Base-by-base conservation (phyloP, 23 tunicate genomes). In the Diplosoma virens region DNA sequence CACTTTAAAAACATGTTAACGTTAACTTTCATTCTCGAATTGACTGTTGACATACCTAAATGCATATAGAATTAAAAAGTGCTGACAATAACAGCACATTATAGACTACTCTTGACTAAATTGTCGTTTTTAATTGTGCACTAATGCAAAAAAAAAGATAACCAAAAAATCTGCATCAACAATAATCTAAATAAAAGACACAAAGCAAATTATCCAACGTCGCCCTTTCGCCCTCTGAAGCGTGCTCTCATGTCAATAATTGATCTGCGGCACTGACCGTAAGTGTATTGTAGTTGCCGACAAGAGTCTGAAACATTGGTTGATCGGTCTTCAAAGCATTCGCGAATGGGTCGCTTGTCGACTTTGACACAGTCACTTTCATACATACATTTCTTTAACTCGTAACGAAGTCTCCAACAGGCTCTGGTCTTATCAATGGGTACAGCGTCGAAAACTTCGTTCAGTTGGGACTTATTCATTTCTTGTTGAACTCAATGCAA, bases 221-320 rank as follows among this genome's bases (percentile, higher is more conserved):
- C 97, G 25, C 97, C 97, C 53, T 92, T 92, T 22, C 91, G 59
- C 2, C 97, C 97, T 16, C 97, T 79, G 48, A 92, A 92, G 33
- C 97, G 58, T 46, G 97, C 41, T 47, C 97, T 80, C 92, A 85
- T 85, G 46, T 92, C 97, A 18, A 92, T 35, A 45, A 92, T 81
- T 23, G 87, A 82, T 59, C 92, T 36, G 11, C 97, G 67, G 70
- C 97, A 92, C 25, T 69, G 73, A 26, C 31, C 29, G 53, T 92
- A 92, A 4, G 97, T 73, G 46, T 80, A 81, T 25, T 68, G 76
- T 21, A 92, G 48, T 34, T 77, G 60, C 3, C 83, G 82, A 41
- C 97, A 92, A 14, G 9, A 9, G 0, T 59, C 73, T n/a, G 81
- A 71, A 2, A 79, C 84, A 76, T 73, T 68, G n/a, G 83, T 77